Conservation (phyloP, 2,113 vertebrate genomes). For the Etia nguti region DNA sequence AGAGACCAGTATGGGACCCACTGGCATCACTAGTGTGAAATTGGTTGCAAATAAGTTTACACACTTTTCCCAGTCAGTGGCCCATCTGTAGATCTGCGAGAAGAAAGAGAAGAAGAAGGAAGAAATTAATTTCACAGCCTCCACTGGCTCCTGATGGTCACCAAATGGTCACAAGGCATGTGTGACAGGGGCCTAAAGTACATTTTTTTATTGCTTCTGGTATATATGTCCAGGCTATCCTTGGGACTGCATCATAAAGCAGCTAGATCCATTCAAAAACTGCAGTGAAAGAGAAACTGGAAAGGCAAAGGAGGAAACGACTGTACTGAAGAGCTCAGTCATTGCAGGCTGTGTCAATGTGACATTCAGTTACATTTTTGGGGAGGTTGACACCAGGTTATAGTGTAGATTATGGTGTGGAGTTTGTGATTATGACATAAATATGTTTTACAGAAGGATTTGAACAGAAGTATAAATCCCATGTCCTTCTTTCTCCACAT, state of each 20-base stretch:
- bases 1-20: not conserved
- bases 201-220: not conserved
- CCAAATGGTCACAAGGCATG: not conserved
- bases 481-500: not conserved
- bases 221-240: rapidly evolving
- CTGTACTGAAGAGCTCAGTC: not conserved
- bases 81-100: not conserved
- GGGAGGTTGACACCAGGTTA: not conserved
- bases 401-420: not conserved
- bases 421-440: not conserved
- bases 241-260: not conserved
- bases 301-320: no score
- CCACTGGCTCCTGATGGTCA: not conserved
- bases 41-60: rapidly evolving
- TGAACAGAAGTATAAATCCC: not conserved
- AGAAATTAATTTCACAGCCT: not conserved
- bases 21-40: not conserved
- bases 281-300: not conserved
- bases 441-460: not conserved
- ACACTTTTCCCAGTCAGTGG: not conserved
- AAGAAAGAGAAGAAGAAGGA: not conserved
- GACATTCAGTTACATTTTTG: not conserved
- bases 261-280: not conserved
- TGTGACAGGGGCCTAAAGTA: not conserved
- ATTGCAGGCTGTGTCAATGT: no score